These are phyloP conservation scores for Melanostoma scalare DNA, from an alignment of 2,888 invertebrate species.

Conservation along the genomic window DNA sequence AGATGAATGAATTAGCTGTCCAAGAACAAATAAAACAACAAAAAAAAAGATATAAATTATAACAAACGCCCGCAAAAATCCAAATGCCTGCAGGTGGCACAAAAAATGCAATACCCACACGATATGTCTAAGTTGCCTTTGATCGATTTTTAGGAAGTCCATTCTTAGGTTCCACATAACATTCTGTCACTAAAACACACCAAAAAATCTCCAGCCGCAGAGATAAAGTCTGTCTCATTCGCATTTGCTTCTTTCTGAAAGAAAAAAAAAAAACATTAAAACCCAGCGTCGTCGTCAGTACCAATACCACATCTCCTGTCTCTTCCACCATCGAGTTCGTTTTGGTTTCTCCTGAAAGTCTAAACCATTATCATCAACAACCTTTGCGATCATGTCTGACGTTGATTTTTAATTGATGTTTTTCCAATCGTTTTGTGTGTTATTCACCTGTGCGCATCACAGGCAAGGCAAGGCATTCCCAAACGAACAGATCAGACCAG, in stretches of 20 bases:
- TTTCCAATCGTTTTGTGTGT: conserved; percentile 74
- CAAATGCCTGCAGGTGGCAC: background rate
- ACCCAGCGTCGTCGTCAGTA: background rate
- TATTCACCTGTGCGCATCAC: conserved; percentile 23
- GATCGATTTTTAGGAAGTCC: conserved; percentile 70
- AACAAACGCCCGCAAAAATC: conserved; percentile 60
- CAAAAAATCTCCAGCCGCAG: conserved; percentile 27
- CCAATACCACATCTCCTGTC: background rate
- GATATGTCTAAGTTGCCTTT: conserved; percentile 46
- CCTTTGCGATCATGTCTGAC: conserved; percentile 80
- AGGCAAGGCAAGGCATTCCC: background rate
- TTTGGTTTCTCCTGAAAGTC: conserved; percentile 27
- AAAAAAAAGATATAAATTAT: background rate
- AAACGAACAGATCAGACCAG: background rate
- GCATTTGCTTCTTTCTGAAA: background rate
- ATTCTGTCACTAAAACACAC: conserved; percentile 64
- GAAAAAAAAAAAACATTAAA: conserved; percentile 19
- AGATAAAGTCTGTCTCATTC: conserved; percentile 9
- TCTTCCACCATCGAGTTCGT: conserved; percentile 13
- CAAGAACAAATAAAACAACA: background rate
- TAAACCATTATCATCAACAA: conserved; percentile 70
- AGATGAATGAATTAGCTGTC: conserved; percentile 72
- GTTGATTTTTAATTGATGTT: conserved; percentile 82
- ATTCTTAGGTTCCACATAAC: conserved; percentile 64
- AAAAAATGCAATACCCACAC: conserved; percentile 56